phyloP scores from a whole-genome alignment of 1,140 invertebrate genomes.

The Drosophila suzukii region DNA sequence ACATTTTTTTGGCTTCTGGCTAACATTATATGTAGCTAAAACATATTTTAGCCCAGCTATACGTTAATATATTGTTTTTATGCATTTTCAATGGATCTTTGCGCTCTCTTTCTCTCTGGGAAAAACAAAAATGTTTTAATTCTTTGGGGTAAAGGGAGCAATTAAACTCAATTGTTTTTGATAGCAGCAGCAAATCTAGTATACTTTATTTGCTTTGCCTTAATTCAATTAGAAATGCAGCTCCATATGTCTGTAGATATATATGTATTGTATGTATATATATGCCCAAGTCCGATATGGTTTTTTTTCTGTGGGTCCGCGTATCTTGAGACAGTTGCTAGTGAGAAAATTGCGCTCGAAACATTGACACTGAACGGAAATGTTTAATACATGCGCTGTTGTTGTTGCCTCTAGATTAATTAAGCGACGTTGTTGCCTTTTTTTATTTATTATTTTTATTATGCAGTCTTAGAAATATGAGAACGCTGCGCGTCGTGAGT shows the following conservation, averaged over 20 bases:
- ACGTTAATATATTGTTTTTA: conserved; percentile 41
- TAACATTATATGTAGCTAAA: conserved; percentile 19
- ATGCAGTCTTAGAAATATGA: conserved; percentile 63
- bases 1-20: conserved; percentile 68
- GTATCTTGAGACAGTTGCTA: conserved; percentile 58
- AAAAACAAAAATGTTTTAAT: conserved; percentile 7
- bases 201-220: conserved; percentile 78
- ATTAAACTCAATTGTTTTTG: conserved; percentile 83
- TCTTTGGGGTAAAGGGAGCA: conserved; percentile 54
- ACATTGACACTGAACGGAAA: conserved; percentile 85
- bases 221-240: conserved; percentile 82
- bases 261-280: conserved; percentile 10
- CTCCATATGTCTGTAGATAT: conserved; percentile 45
- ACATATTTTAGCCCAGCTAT: conserved; percentile 18
- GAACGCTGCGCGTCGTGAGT: conserved; percentile 15
- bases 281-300: conserved; percentile 45
- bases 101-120: neutral
- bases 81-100: conserved; percentile 66
- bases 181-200: conserved; percentile 75
- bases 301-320: conserved; percentile 34
- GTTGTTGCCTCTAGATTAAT: conserved; percentile 70
- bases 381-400: conserved; percentile 83
- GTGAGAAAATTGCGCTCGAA: conserved; percentile 79
- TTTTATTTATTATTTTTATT: conserved; percentile 42
- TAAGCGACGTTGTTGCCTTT: conserved; percentile 53